phyloP scores from a whole-genome alignment of 2,797 vertebrate genomes.

The Catharus ustulatus region DNA sequence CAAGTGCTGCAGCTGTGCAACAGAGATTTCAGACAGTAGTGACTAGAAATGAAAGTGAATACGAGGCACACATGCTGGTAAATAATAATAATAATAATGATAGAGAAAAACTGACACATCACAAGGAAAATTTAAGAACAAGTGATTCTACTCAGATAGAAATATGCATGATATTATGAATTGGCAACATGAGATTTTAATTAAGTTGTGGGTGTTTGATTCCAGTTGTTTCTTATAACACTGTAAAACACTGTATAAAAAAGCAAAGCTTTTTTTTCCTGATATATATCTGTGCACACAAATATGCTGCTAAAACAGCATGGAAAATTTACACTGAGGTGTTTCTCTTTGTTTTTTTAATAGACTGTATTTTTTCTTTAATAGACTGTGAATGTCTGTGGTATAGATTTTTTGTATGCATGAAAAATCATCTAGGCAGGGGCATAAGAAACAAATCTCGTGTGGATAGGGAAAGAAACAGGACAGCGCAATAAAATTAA shows the following conservation, averaged over 20 bases:
- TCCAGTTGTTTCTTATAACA: background rate
- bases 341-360: background rate
- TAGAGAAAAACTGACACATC: background rate
- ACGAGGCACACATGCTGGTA: background rate
- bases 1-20: background rate
- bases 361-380: background rate
- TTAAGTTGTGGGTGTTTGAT: background rate
- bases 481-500: background rate
- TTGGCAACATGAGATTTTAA: background rate
- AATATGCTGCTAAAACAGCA: background rate
- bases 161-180: background rate
- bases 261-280: background rate
- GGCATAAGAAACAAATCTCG: background rate
- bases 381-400: background rate
- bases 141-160: background rate
- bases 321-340: background rate
- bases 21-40: background rate
- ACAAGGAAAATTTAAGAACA: background rate
- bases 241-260: background rate
- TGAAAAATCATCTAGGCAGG: background rate
- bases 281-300: background rate
- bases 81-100: background rate
- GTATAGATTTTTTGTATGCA: background rate
- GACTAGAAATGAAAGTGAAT: background rate
- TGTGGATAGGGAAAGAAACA: background rate